Evolutionary conservation across 2,113 vertebrate genomes (phyloP), one percentile per base, ranked within the genome.

Genomic region (Paradoxurus hermaphroditus): DNA sequence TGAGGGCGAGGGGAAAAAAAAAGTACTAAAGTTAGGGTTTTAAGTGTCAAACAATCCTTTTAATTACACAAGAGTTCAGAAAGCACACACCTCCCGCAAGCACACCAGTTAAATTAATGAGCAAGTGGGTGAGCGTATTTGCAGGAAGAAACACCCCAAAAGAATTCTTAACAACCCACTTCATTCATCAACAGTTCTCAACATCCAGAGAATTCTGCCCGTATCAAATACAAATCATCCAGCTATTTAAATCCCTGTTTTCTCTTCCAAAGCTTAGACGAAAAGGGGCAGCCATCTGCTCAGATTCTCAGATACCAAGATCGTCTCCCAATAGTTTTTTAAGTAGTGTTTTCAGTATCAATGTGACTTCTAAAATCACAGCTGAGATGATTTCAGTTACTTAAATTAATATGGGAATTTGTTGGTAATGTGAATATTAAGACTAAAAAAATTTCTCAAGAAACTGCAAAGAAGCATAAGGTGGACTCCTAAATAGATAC

Each of bases 1-100:
- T 99, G 92, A 81, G 97, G 75, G 84, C n/a, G 49, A 96, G 67
- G 53, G 4, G 96, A 68, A 34, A 90, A 63, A 3, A 85, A 6
- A 65, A 89, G 49, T 3, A 41, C 14, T 84, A 2, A 94, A 1
- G 90, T 34, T 92, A 97, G 94, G 0, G 2, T 73, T 79, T 94
- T 51, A 39, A 98, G 86, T 77, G 56, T 70, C 1, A 49, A 5
- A 81, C 13, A 96, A 34, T 31, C 5, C 56, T 92, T 36, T 83
- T 59, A 73, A 75, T 75, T 79, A 49, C n/a, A 78, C 34, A 41
- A 86, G 25, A 93, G 3, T 83, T 85, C 39, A 95, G 21, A 96
- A 92, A 97, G 11, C 29, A 90, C n/a, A 83, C 53, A 34, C 15
- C 18, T 73, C 34, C 25, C 53, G n/a, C 34, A 65, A 94, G 36